Evolutionary conservation across 2,888 invertebrate species (phyloP).

Genomic region (Agriopis marginaria): DNA sequence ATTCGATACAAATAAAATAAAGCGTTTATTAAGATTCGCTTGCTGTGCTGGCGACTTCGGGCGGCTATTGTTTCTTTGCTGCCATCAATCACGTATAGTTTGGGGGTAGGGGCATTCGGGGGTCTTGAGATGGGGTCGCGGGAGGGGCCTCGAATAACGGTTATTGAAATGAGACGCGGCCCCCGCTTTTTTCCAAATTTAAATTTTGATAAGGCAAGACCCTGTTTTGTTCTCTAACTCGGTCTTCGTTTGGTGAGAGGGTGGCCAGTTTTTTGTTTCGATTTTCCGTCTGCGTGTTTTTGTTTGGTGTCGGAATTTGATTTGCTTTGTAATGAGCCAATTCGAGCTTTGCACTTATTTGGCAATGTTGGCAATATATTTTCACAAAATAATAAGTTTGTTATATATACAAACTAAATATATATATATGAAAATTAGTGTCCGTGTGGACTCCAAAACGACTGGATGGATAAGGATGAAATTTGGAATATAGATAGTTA

Average conservation of each 20-base stretch:
- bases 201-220: slow-evolving; percentile 86
- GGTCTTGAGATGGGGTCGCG: slow-evolving; percentile 50
- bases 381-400: not conserved
- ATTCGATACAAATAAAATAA: slow-evolving; percentile 83
- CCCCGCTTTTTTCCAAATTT: slow-evolving; percentile 85
- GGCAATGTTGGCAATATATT: slow-evolving; percentile 16
- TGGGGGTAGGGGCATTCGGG: slow-evolving; percentile 57
- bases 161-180: slow-evolving; percentile 85
- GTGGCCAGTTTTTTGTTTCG: slow-evolving; percentile 76
- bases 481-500: too few species aligned
- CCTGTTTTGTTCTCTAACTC: slow-evolving; percentile 82
- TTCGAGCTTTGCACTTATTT: slow-evolving; percentile 44
- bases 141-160: slow-evolving; percentile 78
- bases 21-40: slow-evolving; percentile 85
- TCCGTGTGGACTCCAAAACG: too few species aligned
- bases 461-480: too few species aligned
- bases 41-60: slow-evolving; percentile 71
- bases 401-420: too few species aligned
- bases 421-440: too few species aligned
- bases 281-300: slow-evolving; percentile 69
- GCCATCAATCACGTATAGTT: slow-evolving; percentile 83
- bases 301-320: slow-evolving; percentile 62
- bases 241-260: slow-evolving; percentile 73
- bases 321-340: slow-evolving; percentile 57
- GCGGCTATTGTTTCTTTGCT: slow-evolving; percentile 82